A percentile compares a stretch with the other conserved stretches of the same genome.
Conservation (phyloP, 2,113 vertebrate genomes). For the Sialia sialis region DNA sequence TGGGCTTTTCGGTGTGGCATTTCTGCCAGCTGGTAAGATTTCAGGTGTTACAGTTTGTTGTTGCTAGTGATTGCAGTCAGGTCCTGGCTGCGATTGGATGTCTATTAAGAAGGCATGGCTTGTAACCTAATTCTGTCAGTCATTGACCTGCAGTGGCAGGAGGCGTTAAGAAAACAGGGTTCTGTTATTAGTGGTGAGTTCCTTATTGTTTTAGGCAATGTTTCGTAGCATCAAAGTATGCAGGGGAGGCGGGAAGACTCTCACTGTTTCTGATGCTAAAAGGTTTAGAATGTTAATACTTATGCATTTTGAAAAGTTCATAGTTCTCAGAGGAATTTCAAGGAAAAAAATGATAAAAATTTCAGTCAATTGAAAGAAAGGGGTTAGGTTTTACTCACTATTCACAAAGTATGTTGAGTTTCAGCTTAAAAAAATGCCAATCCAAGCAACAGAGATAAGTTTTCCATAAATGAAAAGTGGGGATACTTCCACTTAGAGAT, state of each 20-base stretch:
- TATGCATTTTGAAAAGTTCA: neutral
- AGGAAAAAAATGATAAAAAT: neutral
- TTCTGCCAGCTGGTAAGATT: neutral
- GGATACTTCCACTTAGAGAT: neutral
- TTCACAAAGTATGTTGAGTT: neutral
- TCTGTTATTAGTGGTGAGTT: neutral
- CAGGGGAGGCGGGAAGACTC: accelerated
- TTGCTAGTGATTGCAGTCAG: neutral
- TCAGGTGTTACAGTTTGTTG: neutral
- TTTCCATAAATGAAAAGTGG: neutral
- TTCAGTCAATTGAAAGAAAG: neutral
- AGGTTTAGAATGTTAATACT: neutral
- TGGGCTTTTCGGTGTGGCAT: neutral
- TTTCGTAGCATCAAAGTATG: neutral
- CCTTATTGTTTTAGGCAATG: neutral
- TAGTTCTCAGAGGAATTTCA: neutral
- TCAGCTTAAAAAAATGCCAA: neutral
- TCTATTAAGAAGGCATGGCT: neutral
- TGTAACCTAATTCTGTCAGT: neutral
- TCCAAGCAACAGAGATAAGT: neutral
- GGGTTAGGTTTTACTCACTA: accelerated
- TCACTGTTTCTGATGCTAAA: neutral
- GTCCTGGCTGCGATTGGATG: neutral
- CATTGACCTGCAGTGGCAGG: neutral
- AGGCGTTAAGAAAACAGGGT: neutral